Conservation (phyloP, 2,797 vertebrate species). For the Acestrorhynchus altus region DNA sequence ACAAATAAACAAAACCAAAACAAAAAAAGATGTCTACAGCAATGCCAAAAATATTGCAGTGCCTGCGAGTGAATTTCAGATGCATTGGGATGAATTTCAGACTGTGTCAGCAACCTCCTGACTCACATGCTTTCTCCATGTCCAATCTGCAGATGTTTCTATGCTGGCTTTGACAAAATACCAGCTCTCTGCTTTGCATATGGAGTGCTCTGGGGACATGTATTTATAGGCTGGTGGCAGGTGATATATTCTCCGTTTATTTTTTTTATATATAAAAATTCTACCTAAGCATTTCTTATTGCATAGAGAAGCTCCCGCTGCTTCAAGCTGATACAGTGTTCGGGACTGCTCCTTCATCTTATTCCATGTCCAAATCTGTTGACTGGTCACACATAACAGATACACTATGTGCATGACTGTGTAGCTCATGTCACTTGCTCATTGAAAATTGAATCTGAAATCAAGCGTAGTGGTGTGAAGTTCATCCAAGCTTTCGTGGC, state of each 20-base stretch:
- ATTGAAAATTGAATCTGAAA: too few species aligned
- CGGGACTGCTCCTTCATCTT: neutral
- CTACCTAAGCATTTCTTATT: conserved; percentile 40
- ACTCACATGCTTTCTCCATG: conserved; percentile 44
- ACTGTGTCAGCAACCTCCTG: conserved; percentile 41
- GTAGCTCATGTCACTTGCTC: too few species aligned
- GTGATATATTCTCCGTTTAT: conserved; percentile 49
- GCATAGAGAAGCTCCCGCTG: conserved; percentile 17
- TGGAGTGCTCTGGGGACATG: conserved; percentile 50
- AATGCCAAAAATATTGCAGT: conserved; percentile 26
- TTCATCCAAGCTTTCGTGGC: too few species aligned
- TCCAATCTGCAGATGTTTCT: conserved; percentile 54
- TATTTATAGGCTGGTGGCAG: conserved; percentile 61
- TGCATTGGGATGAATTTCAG: conserved; percentile 34
- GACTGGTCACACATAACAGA: neutral
- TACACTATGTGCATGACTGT: neutral
- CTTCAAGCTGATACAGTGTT: conserved; percentile 8
- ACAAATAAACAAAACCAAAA: neutral
- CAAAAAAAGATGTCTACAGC: neutral
- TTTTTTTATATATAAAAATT: conserved; percentile 47
- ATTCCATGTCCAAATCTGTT: neutral
- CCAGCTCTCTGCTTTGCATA: conserved; percentile 57
- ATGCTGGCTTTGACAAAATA: conserved; percentile 59
- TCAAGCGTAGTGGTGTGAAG: too few species aligned
- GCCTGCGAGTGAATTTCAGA: conserved; percentile 6